Base-by-base conservation (phyloP, 2,888 invertebrate genomes). In the Drosophila gaucha region DNA sequence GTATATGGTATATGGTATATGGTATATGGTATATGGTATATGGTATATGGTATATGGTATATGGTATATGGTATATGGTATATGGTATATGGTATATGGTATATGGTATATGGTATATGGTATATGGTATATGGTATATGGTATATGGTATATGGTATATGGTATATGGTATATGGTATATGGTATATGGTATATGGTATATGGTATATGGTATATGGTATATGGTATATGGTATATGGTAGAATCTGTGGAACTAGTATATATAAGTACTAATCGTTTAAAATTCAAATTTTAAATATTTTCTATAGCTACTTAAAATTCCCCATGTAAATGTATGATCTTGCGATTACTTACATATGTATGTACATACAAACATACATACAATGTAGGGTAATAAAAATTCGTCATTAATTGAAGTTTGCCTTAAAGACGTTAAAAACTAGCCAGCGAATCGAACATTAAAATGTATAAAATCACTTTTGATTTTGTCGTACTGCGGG, bases 381-480 rank as follows among this genome's bases (percentile, higher is more conserved):
- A n/a, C n/a, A n/a, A n/a, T n/a, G n/a, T n/a, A 67, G 39, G 10
- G 51, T 41, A 60, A 51, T 31, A 16, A n/a, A 6, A 18, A 14
- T 36, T 16, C 51, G 43, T 14, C 10, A 22, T 52, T 12, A 43
- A 16, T 35, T 26, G 1, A 4, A n/a, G 12, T 43, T 31, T 9
- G 10, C 5, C 10, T 30, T n/a, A 22, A 58, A 64, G 28, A 59
- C 36, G 33, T 43, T 14, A 16, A 49, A 69, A 74, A 66, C 67
- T 66, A 55, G 71, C 60, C 62, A 31, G 36, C 31, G 30, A 64
- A 62, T 57, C 59, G 55, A 71, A 38, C 71, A 70, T 72, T 62
- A 47, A 82, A 68, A 74, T 69, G 60, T 74, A 72, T 67, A 73
- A 71, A 84, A 79, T 79, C 85, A 84, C 83, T 83, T 80, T 80